These are phyloP conservation scores for Siniperca chuatsi DNA, from an alignment of 2,113 vertebrate species.

Conservation along the genomic window DNA sequence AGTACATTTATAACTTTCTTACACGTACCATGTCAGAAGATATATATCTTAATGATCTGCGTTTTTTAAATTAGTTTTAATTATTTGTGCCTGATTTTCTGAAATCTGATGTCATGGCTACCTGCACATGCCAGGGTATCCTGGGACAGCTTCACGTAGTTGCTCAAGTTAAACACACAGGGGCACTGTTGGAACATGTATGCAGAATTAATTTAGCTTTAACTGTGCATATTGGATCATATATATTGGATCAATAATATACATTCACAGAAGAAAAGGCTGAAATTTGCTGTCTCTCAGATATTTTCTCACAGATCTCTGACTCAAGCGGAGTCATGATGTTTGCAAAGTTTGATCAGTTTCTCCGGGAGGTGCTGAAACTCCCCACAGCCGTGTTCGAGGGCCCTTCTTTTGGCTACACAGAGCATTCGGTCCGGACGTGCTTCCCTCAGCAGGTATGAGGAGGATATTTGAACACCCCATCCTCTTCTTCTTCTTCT, in stretches of 20 bases:
- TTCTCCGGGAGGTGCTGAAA: constrained; percentile 93
- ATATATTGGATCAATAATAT: constrained; percentile 11
- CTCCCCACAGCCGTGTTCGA: constrained; percentile 97
- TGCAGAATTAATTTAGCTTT: not conserved
- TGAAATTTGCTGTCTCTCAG: constrained; percentile 80
- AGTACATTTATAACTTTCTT: constrained; percentile 76
- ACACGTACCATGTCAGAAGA: not conserved
- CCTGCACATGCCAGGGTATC: not conserved
- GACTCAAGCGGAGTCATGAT: constrained; percentile 93
- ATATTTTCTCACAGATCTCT: constrained; percentile 97
- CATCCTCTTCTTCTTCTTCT: not conserved
- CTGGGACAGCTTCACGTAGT: constrained; percentile 34
- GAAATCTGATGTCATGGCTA: not conserved
- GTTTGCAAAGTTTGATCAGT: constrained; percentile 95
- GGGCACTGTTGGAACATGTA: constrained; percentile 46
- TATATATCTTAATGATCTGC: not conserved
- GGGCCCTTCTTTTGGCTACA: constrained; percentile 97
- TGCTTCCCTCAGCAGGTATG: constrained; percentile 96
- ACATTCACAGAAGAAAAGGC: constrained; percentile 7
- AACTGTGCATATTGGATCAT: not conserved
- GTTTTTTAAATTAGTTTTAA: not conserved
- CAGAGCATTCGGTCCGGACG: constrained; percentile 90
- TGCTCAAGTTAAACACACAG: constrained; percentile 46
- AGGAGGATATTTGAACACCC: not conserved
- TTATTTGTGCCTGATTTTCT: not conserved